Evolutionary conservation across 2,113 vertebrate genomes (phyloP).

Genomic region (Lucifuga dentata): DNA sequence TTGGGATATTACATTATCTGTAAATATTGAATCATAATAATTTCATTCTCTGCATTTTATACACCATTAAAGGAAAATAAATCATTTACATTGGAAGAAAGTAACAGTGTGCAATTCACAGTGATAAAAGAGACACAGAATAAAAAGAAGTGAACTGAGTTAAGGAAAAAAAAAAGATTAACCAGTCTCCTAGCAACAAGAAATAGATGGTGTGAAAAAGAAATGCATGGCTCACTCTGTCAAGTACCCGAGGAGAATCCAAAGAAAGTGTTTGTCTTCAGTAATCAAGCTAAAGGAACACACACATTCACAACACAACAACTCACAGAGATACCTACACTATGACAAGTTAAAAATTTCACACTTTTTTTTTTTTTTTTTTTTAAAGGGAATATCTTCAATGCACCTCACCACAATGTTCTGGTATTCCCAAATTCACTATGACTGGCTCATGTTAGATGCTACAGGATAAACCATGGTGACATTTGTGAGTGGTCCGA

Average conservation of each 20-base stretch:
- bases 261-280: conserved; percentile 58
- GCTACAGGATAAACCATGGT: no score
- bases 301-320: conserved; percentile 40
- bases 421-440: no score
- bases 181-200: conserved; percentile 76
- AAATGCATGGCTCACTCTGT: conserved; percentile 63
- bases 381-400: neutral
- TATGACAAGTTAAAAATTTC: neutral
- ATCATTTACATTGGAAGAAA: conserved; percentile 8
- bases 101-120: conserved; percentile 15
- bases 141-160: conserved; percentile 49
- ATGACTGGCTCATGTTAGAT: no score
- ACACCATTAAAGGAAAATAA: neutral
- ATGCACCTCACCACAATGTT: neutral
- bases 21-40: no score
- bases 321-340: conserved; percentile 20
- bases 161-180: conserved; percentile 54
- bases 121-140: conserved; percentile 28
- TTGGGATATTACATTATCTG: no score
- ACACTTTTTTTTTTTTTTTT: neutral
- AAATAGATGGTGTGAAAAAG: conserved; percentile 58
- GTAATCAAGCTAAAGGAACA: conserved; percentile 49
- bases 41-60: neutral
- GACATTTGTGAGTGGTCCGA: no score
- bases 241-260: conserved; percentile 56